These are phyloP conservation scores for Sebastolobus altivelis DNA, from an alignment of 2,797 vertebrate genomes.

Conservation along the genomic window DNA sequence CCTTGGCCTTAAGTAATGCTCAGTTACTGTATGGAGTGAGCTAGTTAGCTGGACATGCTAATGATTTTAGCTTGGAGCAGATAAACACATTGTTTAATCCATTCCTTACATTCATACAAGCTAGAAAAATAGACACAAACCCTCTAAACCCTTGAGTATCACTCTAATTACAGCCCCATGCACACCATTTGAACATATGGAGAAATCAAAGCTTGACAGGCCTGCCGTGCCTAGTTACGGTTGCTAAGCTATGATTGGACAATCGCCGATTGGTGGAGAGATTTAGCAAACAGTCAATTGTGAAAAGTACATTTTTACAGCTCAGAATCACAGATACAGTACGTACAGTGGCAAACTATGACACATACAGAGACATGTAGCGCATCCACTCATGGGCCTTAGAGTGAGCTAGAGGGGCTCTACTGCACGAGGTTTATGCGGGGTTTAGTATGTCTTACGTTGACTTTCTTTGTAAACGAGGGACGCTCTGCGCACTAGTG, in stretches of 20 bases:
- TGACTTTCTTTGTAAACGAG: slow-evolving; percentile 89
- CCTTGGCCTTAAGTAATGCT: neutral
- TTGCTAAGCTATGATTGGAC: neutral
- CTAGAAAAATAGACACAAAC: neutral
- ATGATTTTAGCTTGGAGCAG: neutral
- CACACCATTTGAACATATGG: neutral
- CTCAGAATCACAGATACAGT: slow-evolving; percentile 22
- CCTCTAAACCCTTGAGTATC: no score
- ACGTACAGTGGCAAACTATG: slow-evolving; percentile 63
- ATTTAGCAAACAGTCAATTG: slow-evolving; percentile 17
- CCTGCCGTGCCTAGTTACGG: neutral
- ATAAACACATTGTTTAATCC: neutral
- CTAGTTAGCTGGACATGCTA: neutral
- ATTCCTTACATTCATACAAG: neutral
- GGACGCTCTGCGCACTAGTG: slow-evolving; percentile 79
- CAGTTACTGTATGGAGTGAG: neutral
- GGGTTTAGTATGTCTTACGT: slow-evolving; percentile 82
- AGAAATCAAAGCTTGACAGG: slow-evolving; percentile 37
- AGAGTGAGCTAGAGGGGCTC: slow-evolving; percentile 48
- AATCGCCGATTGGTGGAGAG: neutral
- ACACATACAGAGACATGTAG: slow-evolving; percentile 44
- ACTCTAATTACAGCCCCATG: no score
- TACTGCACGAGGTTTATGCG: slow-evolving; percentile 54
- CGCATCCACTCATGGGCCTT: slow-evolving; percentile 23
- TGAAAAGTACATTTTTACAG: neutral